Base-by-base conservation (phyloP, 2,888 invertebrate genomes). In the Netelia melanura region DNA sequence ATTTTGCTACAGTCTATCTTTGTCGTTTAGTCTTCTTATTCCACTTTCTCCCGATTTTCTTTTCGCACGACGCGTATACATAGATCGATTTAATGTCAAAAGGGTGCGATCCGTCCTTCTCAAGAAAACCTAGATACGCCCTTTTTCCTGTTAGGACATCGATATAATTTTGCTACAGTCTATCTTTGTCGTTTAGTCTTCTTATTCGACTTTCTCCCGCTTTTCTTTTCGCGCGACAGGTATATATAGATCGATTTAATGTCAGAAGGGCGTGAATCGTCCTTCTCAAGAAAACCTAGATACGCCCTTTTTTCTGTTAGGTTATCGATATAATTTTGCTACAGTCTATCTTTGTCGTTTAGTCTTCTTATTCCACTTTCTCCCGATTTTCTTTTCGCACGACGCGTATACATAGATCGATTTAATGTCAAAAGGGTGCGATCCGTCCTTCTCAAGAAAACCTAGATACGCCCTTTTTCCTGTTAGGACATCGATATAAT, bases 1-100 rank as follows among this genome's bases (percentile, higher is more conserved):
- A 38, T 70, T 75, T 70, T n/a, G 68, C 23, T 21, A 30, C 43
- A 75, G 68, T 54, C 54, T 62, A 43, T 1, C 10, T 25, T 43
- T 62, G 62, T 23, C 75, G 62, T 68, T 75, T 76, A 71, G 64
- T 76, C 65, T 77, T n/a, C 38, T 76, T 76, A 76, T 76, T 67
- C 58, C 58, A 56, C 11, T 52, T 43, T 65, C 48, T 25, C 30
- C 48, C 48, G 0, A 0, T 48, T 48, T 48, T 48, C 48, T 11
- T 75, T 62, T 61, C 61, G 38, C 21, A 21, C 30, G 17, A 17
- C 17, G 0, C 0, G 17, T 17, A 17, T 17, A 17, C 17, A 17
- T 17, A 52, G 17, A 3, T 52, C 52, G n/a, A 52, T 10, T n/a
- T n/a, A 3, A 52, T 52, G 52, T 52, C 52, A 52, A 11, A 52